A percentile compares a stretch with the other conserved stretches of the same genome.
phyloP scores from a whole-genome alignment of 2,888 invertebrate genomes.

The Macrosiphum euphorbiae region DNA sequence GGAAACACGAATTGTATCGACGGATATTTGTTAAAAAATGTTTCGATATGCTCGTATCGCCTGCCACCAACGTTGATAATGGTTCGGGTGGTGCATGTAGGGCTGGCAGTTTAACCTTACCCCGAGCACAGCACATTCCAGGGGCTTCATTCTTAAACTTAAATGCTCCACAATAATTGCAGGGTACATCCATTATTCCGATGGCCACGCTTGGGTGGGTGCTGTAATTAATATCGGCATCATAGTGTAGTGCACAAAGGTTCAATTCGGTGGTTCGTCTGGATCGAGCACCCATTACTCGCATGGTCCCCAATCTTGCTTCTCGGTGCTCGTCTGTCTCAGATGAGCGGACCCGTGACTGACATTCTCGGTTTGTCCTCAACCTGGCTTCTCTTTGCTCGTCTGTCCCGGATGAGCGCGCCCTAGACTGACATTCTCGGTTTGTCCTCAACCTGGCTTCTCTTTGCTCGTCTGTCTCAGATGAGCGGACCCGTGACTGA shows the following conservation, averaged over 20 bases:
- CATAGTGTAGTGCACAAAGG: neutral
- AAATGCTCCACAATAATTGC: conserved; percentile 66
- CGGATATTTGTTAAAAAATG: conserved; percentile 66
- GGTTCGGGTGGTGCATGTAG: conserved; percentile 62
- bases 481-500: too few species aligned
- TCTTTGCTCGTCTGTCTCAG: too few species aligned
- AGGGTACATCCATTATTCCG: conserved; percentile 14
- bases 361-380: too few species aligned
- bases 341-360: too few species aligned
- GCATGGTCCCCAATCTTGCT: neutral
- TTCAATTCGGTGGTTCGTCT: neutral
- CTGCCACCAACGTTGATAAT: conserved; percentile 56
- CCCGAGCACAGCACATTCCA: conserved; percentile 67
- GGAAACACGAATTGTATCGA: too few species aligned
- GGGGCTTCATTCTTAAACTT: conserved; percentile 69
- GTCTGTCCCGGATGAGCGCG: too few species aligned
- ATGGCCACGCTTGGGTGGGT: neutral
- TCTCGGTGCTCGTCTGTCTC: too few species aligned
- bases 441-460: too few species aligned
- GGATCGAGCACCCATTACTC: neutral
- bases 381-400: too few species aligned
- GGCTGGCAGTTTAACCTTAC: conserved; percentile 65
- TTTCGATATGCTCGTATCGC: too few species aligned
- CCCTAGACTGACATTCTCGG: too few species aligned
- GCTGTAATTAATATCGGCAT: neutral